Conservation (phyloP, 2,113 vertebrate species). For the Phaethornis superciliosus region DNA sequence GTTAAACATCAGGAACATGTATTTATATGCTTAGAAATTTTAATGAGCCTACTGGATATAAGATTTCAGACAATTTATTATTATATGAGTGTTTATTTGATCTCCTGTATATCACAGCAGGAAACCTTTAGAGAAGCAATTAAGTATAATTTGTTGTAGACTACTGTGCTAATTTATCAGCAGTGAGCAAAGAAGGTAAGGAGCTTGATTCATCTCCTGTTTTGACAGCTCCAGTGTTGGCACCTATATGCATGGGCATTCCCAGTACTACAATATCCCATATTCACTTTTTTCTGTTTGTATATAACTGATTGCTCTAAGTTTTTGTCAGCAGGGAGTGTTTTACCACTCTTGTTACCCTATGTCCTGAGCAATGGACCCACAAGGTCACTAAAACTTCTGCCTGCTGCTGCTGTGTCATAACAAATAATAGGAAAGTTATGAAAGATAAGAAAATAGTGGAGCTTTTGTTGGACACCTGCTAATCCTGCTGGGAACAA, state of each 20-base stretch:
- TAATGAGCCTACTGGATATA: not conserved
- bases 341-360: not conserved
- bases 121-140: not conserved
- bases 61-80: not conserved
- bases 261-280: not conserved
- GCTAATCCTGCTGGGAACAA: not conserved
- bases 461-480: not conserved
- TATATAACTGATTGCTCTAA: rapidly evolving
- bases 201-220: not conserved
- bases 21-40: not conserved
- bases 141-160: not conserved
- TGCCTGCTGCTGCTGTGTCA: not conserved
- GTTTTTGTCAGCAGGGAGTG: not conserved
- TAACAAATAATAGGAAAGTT: not conserved
- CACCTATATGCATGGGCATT: not conserved
- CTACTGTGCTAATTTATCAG: not conserved
- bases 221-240: not conserved
- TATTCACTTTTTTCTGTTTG: not conserved
- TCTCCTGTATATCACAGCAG: not conserved
- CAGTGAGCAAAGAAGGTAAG: not conserved
- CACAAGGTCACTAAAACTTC: not conserved
- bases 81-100: not conserved
- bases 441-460: not conserved
- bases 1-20: not conserved
- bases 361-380: not conserved